Percentiles rank a stretch among this genome's conserved stretches.
Conservation (phyloP, 2,113 vertebrate genomes). For the Piprites chloris region DNA sequence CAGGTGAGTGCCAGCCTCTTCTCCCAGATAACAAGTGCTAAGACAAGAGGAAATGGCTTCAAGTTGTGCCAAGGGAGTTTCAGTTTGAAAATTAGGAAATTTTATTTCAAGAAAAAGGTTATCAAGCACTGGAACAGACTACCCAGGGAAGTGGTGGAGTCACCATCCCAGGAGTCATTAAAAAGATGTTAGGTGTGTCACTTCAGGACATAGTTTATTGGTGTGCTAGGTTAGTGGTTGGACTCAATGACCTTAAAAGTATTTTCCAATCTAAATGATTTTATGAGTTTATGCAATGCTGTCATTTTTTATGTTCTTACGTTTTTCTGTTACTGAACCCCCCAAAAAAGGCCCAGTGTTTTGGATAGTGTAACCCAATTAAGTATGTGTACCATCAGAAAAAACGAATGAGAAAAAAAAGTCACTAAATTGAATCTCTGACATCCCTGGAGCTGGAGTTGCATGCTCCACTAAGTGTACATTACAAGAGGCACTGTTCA, state of each 20-base stretch:
- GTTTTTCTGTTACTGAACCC: neutral
- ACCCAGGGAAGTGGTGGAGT: neutral
- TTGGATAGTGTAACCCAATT: neutral
- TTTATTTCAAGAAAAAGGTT: neutral
- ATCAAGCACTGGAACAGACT: neutral
- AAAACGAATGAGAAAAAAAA: neutral
- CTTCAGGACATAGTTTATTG: neutral
- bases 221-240: neutral
- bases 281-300: neutral
- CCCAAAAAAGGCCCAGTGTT: fast-evolving
- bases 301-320: neutral
- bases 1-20: fast-evolving
- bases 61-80: neutral
- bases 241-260: neutral
- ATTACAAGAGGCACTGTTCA: neutral
- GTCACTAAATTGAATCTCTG: neutral
- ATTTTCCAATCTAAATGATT: neutral
- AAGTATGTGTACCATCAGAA: neutral
- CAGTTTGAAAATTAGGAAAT: neutral
- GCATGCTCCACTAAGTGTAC: neutral
- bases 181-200: neutral
- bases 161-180: neutral
- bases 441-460: neutral
- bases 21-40: neutral
- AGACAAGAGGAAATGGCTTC: neutral